Evolutionary conservation across 2,888 invertebrate genomes (phyloP).

Genomic region (Dichetophora obliterata): DNA sequence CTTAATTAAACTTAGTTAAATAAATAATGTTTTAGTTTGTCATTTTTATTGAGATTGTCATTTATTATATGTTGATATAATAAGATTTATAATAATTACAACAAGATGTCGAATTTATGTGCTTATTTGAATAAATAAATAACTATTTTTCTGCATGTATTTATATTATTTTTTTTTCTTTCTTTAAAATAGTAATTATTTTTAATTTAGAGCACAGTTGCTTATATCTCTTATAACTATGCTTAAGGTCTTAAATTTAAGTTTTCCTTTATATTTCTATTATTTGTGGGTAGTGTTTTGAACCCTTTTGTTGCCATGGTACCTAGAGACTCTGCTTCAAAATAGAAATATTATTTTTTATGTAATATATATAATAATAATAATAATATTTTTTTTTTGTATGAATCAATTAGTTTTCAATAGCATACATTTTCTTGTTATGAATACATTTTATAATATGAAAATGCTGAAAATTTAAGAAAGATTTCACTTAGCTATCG

Average conservation of each 20-base stretch:
- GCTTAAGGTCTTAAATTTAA: neutral
- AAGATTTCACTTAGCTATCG: too few relatives aligned
- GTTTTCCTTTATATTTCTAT: neutral
- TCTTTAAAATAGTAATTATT: neutral
- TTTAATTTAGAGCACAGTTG: neutral
- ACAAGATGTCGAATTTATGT: neutral
- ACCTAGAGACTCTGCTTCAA: slow-evolving; percentile 28
- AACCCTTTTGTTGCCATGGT: slow-evolving; percentile 22
- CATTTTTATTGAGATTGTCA: neutral
- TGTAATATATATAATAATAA: neutral
- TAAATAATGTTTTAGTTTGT: slow-evolving; percentile 7
- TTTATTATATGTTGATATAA: neutral
- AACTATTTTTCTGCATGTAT: neutral
- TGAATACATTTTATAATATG: too few relatives aligned
- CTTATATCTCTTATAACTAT: neutral
- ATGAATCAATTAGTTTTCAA: neutral
- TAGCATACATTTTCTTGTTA: neutral
- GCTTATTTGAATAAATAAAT: neutral
- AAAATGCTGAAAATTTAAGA: too few relatives aligned
- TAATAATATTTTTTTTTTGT: neutral
- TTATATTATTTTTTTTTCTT: neutral
- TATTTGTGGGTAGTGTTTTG: neutral
- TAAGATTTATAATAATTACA: neutral
- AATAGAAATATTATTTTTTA: neutral
- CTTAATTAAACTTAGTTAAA: too few relatives aligned